These are phyloP conservation scores for Neofelis nebulosa DNA, from an alignment of 2,113 vertebrate species.

Conservation along the genomic window DNA sequence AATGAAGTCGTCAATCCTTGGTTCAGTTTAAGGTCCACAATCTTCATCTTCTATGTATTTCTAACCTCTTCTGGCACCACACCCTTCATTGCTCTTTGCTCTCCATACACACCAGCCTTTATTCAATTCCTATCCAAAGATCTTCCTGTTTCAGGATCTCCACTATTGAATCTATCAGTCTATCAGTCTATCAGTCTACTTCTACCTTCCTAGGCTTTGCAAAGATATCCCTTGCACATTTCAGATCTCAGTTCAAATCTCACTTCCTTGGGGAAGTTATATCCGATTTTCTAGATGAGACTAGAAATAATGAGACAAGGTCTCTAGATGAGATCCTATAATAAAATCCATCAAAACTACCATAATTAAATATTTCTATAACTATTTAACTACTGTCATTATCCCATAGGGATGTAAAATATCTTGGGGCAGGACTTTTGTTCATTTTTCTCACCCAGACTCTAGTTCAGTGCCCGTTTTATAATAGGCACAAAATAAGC, in stretches of 20 bases:
- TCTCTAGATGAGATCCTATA: background rate
- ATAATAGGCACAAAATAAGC: background rate
- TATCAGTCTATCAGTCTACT: background rate
- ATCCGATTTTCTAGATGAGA: background rate
- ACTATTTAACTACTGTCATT: background rate
- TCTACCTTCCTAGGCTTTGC: background rate
- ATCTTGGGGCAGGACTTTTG: background rate
- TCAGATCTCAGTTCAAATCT: background rate
- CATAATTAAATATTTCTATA: background rate
- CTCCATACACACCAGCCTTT: background rate
- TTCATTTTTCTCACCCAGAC: background rate
- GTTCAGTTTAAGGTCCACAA: too few relatives aligned
- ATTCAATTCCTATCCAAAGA: background rate
- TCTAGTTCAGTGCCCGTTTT: background rate
- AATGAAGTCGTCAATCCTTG: background rate
- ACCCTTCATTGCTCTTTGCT: background rate
- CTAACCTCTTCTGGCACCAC: background rate
- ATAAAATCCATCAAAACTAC: background rate
- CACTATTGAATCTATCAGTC: background rate
- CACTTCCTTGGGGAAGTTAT: background rate
- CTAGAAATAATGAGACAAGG: background rate
- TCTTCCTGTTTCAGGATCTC: background rate
- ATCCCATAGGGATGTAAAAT: background rate
- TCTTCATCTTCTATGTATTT: background rate
- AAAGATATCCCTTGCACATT: background rate